Conservation (phyloP, 2,888 invertebrate genomes). For the Pristionchus mayeri region DNA sequence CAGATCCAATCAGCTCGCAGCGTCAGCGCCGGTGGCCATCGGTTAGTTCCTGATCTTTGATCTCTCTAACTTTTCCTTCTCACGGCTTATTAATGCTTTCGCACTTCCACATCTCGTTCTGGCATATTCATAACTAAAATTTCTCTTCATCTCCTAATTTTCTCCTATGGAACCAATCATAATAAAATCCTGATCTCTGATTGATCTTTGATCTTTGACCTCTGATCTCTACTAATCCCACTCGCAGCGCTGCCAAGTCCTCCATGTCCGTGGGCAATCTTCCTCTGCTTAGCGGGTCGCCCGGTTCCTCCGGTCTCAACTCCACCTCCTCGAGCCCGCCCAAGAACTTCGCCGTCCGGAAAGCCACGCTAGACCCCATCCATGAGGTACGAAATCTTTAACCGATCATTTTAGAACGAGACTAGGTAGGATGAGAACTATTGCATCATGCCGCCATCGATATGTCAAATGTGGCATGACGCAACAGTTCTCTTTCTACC, state of each 20-base stretch:
- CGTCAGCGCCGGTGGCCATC: conserved; percentile 40
- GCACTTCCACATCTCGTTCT: no score
- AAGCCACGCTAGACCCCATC: conserved; percentile 40
- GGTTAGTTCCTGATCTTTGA: conserved; percentile 19
- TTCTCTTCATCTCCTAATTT: no score
- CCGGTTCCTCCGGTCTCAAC: neutral
- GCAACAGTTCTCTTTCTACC: no score
- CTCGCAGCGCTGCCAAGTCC: neutral
- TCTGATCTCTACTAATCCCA: neutral
- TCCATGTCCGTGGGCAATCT: conserved; percentile 44
- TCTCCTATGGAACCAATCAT: no score
- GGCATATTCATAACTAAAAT: no score
- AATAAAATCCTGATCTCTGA: no score
- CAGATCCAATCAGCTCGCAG: conserved; percentile 18
- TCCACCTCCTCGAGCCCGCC: conserved; percentile 1
- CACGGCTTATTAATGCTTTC: no score
- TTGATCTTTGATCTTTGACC: neutral
- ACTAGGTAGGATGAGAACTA: no score
- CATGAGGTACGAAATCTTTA: conserved; percentile 2
- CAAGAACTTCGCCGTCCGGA: conserved; percentile 38
- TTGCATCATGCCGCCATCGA: no score
- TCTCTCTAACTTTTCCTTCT: no score
- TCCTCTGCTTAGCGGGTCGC: neutral
- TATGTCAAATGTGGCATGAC: no score
- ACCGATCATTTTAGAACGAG: no score